Conservation (phyloP, 2,113 vertebrate species). For the Mellivora capensis region DNA sequence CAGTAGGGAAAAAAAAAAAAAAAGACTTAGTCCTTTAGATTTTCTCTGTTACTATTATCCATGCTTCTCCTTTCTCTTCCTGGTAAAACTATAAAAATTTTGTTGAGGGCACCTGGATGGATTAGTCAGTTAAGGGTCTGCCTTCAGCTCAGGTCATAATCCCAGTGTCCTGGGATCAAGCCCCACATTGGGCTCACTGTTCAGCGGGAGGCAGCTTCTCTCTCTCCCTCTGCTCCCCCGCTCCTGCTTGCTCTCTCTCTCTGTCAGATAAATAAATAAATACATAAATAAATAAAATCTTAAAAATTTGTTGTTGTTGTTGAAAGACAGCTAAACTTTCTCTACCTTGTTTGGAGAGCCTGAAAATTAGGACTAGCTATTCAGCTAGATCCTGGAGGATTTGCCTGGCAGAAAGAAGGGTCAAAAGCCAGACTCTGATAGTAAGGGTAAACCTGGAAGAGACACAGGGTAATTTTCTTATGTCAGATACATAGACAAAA, state of each 20-base stretch:
- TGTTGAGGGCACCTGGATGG: not conserved
- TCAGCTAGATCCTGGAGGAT: not conserved
- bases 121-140: not conserved
- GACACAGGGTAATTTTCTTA: not conserved
- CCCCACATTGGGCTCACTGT: not conserved
- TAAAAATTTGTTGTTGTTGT: not conserved
- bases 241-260: not conserved
- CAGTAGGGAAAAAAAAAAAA: not conserved
- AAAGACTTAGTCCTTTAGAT: not conserved
- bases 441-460: not conserved
- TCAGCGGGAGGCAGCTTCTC: not conserved
- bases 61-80: not conserved
- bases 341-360: not conserved
- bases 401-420: not conserved
- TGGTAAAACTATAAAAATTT: not conserved
- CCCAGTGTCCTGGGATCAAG: not conserved
- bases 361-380: not conserved
- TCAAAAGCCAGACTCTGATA: not conserved
- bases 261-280: not conserved
- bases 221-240: not conserved
- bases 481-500: not conserved
- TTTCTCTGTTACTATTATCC: not conserved
- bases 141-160: not conserved
- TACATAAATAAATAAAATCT: not conserved
- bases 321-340: not conserved